phyloP scores from a whole-genome alignment of 2,797 vertebrate genomes.

The Melanotaenia nigrans region DNA sequence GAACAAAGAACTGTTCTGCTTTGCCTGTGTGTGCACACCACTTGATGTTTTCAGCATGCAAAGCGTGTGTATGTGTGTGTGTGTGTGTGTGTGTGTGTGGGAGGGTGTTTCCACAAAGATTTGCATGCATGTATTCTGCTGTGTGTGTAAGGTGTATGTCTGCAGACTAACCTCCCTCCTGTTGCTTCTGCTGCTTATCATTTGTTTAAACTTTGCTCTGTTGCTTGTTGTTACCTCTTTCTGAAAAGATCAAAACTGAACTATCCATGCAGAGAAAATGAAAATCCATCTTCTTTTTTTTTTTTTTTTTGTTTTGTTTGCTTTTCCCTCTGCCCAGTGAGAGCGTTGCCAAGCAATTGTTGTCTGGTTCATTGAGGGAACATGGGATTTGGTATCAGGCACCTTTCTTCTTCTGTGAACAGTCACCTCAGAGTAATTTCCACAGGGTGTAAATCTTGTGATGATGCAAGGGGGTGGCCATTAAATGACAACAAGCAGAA shows the following conservation, averaged over 20 bases:
- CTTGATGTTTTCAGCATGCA: slow-evolving; percentile 62
- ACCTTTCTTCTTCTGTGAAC: slow-evolving; percentile 67
- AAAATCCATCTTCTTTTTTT: slow-evolving; percentile 37
- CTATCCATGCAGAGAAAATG: slow-evolving; percentile 42
- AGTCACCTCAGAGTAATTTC: slow-evolving; percentile 68
- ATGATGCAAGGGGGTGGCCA: slow-evolving; percentile 74
- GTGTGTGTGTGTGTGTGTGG: slow-evolving; percentile 26
- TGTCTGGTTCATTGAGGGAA: slow-evolving; percentile 72
- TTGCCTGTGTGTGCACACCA: slow-evolving; percentile 33
- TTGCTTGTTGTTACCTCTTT: slow-evolving; percentile 35
- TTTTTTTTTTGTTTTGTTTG: slow-evolving; percentile 48
- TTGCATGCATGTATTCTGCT: slow-evolving; percentile 50
- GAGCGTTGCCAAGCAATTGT: slow-evolving; percentile 78
- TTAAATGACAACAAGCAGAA: slow-evolving; percentile 65
- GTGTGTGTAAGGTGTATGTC: slow-evolving; percentile 20
- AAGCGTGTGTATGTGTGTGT: slow-evolving; percentile 24
- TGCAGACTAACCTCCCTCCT: slow-evolving; percentile 36
- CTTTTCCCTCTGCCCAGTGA: slow-evolving; percentile 57
- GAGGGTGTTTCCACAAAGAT: slow-evolving; percentile 49
- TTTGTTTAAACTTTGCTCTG: slow-evolving; percentile 49
- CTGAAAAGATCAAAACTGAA: slow-evolving; percentile 43
- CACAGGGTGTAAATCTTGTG: slow-evolving; percentile 61
- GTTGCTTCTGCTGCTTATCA: slow-evolving; percentile 45
- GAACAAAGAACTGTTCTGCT: slow-evolving; percentile 68
- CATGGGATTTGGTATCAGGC: slow-evolving; percentile 75